These are phyloP conservation scores for Bilobella aurantiaca DNA, from an alignment of 1,140 invertebrate species.

Conservation along the genomic window DNA sequence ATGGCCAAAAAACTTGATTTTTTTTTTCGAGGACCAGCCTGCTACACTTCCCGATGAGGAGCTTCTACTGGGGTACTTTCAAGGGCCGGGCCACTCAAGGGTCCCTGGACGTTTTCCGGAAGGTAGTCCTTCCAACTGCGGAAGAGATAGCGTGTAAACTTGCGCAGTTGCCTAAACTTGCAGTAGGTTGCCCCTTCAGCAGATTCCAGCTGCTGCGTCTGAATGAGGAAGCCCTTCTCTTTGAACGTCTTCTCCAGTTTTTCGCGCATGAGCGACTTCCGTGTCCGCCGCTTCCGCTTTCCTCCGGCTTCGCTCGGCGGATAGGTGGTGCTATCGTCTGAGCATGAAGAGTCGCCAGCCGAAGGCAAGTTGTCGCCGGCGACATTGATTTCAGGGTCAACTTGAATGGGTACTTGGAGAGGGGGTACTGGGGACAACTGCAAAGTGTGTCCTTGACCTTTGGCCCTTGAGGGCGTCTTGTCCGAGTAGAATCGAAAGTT, in stretches of 20 bases:
- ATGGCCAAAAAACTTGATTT: no score
- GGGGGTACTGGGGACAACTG: no score
- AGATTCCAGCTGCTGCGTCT: conserved; percentile 81
- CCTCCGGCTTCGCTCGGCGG: conserved; percentile 1
- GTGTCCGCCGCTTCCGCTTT: conserved; percentile 58
- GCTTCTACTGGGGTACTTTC: not conserved
- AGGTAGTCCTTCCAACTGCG: conserved; percentile 87
- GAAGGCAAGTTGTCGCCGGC: no score
- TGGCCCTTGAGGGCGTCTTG: no score
- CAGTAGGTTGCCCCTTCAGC: conserved; percentile 86
- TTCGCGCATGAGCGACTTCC: conserved; percentile 70
- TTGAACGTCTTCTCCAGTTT: conserved; percentile 84
- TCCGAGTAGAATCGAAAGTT: conserved; percentile 69
- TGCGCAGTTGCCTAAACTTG: conserved; percentile 79
- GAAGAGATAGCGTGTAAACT: conserved; percentile 82
- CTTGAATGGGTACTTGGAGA: no score
- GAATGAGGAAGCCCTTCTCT: conserved; percentile 81
- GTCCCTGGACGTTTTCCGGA: conserved; percentile 60
- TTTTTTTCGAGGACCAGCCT: no score
- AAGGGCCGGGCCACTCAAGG: conserved; percentile 31
- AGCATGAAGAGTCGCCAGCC: not conserved
- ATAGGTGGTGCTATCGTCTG: not conserved
- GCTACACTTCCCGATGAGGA: no score
- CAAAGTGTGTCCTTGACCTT: no score
- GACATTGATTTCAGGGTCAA: no score